Evolutionary conservation across 1,140 invertebrate species (phyloP).

Genomic region (Drosophila elegans): DNA sequence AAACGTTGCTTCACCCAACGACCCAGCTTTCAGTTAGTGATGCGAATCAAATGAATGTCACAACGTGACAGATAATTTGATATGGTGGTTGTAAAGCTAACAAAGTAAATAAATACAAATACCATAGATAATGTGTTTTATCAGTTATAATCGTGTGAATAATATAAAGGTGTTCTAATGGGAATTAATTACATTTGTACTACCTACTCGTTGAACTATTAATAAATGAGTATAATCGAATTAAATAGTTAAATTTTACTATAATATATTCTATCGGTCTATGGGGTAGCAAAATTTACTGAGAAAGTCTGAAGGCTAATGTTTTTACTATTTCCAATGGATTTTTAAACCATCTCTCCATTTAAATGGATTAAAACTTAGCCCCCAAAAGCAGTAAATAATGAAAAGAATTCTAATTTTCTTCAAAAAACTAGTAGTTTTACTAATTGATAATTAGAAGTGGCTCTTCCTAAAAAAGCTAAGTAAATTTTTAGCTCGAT

Average conservation of each 20-base stretch:
- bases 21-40: constrained; percentile 8
- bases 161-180: background rate
- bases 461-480: too few species aligned
- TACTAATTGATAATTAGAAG: too few species aligned
- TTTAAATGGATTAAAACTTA: too few species aligned
- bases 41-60: constrained; percentile 22
- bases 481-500: background rate
- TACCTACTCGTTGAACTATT: background rate
- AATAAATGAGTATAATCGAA: too few species aligned
- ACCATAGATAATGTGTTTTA: background rate
- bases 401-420: too few species aligned
- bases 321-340: too few species aligned
- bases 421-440: too few species aligned
- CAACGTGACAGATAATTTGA: constrained; percentile 13
- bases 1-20: constrained; percentile 36
- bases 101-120: background rate
- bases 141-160: background rate
- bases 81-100: background rate
- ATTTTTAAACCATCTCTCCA: too few species aligned
- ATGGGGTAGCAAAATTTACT: too few species aligned
- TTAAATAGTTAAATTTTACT: background rate
- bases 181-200: background rate
- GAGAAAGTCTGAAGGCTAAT: too few species aligned
- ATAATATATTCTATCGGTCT: too few species aligned
- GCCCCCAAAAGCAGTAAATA: too few species aligned